phyloP scores from a whole-genome alignment of 1,140 invertebrate species.

The Centruroides sculpturatus region DNA sequence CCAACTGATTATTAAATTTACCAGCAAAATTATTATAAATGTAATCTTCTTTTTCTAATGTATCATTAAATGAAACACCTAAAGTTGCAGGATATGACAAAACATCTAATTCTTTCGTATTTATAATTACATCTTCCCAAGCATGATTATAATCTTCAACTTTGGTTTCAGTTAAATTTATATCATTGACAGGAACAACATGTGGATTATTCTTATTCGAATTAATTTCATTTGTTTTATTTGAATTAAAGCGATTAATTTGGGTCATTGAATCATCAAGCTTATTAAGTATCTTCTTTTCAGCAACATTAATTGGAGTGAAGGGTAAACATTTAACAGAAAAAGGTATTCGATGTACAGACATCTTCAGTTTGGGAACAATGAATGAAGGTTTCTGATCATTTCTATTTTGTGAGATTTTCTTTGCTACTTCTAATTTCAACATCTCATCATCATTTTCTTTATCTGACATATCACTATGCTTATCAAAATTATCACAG shows the following conservation, averaged over 20 bases:
- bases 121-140: background rate
- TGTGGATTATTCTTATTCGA: no score
- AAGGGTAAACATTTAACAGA: background rate
- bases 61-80: no score
- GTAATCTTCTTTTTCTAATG: background rate
- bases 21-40: constrained; percentile 4
- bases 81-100: no score
- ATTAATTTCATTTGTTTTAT: no score
- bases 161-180: background rate
- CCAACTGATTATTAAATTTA: constrained; percentile 7
- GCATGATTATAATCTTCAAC: background rate
- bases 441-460: background rate
- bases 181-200: no score
- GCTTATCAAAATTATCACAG: background rate
- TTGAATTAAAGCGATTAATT: no score
- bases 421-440: background rate
- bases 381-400: constrained; percentile 2
- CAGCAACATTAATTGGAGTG: background rate
- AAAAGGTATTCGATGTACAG: background rate
- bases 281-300: background rate
- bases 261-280: background rate
- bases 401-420: background rate
- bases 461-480: background rate
- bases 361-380: constrained; percentile 2
- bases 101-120: background rate